Base-by-base conservation (phyloP, 2,113 vertebrate genomes). In the Polypterus bichir region DNA sequence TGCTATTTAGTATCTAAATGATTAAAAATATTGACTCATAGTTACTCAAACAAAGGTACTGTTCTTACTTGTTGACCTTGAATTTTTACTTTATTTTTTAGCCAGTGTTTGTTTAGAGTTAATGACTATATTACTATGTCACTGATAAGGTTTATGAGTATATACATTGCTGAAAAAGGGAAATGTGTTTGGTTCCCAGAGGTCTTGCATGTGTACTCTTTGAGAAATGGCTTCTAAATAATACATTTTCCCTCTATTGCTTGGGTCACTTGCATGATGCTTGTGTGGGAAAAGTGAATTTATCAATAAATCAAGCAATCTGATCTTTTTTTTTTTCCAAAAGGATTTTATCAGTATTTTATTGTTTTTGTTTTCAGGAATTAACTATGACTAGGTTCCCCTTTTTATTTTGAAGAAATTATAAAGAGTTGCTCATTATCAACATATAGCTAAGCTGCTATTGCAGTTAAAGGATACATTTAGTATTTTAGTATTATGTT, bases 111-210 rank as follows among this genome's bases (percentile, higher is more conserved):
- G 27, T 27, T 87, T 80, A 82, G 76, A 77, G 81, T 80, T 81
- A 76, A 90, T 92, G 81, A 71, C 82, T 87, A 86, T 92, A 91
- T 92, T 88, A 81, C 86, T 81, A 73, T 73, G 74, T 67, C 72
- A 70, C 83, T 86, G 85, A 91, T 91, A 87, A 91, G 85, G 76
- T 78, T 81, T 84, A 83, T 83, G 85, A 85, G 68, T 76, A 82
- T 79, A 87, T 88, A 85, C 84, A 82, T 81, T 74, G 77, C 76
- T 80, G 81, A 85, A 89, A 85, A 88, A 82, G 70, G 86, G 83
- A 91, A 92, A 91, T 81, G 79, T 79, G 84, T 63, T 83, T 82
- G 84, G 77, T 93, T 95, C 92, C 87, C 91, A 92, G 86, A 85
- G 79, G 70, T 77, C 85, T 86, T 76, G 64, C 67, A 68, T 78